Evolutionary conservation across 2,888 invertebrate species (phyloP).

Genomic region (Exocentrus adspersus): DNA sequence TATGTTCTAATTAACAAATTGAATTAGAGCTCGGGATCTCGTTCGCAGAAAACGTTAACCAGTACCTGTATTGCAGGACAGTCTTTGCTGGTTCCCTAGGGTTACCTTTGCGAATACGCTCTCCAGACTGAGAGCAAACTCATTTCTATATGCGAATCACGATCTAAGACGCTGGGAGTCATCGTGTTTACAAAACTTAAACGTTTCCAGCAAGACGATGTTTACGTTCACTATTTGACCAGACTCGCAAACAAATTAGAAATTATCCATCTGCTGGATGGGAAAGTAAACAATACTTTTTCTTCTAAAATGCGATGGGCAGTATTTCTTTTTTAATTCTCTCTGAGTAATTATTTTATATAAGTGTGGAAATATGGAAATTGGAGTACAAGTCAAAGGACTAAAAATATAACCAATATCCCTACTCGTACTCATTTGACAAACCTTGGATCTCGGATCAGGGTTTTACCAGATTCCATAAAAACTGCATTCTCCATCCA

Average conservation of each 20-base stretch:
- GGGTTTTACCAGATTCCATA: too few relatives aligned
- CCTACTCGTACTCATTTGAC: too few relatives aligned
- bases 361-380: too few relatives aligned
- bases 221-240: conserved; percentile 26
- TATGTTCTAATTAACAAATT: conserved; percentile 28
- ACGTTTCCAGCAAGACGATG: conserved; percentile 29
- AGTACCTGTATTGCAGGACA: conserved; percentile 14
- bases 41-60: conserved; percentile 22
- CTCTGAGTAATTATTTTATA: too few relatives aligned
- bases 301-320: too few relatives aligned
- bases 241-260: conserved; percentile 24
- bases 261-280: conserved; percentile 23
- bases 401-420: too few relatives aligned
- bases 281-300: too few relatives aligned
- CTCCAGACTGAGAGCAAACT: conserved; percentile 33
- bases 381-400: too few relatives aligned
- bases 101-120: conserved; percentile 31
- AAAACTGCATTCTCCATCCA: too few relatives aligned
- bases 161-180: conserved; percentile 29
- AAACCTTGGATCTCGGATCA: too few relatives aligned
- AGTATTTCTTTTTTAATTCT: too few relatives aligned
- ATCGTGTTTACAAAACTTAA: conserved; percentile 33
- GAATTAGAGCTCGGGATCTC: conserved; percentile 24
- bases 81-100: conserved; percentile 25
- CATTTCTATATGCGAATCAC: conserved; percentile 34